Base-by-base conservation (phyloP, 2,797 vertebrate genomes). In the Heteromormyrus szaboi region DNA sequence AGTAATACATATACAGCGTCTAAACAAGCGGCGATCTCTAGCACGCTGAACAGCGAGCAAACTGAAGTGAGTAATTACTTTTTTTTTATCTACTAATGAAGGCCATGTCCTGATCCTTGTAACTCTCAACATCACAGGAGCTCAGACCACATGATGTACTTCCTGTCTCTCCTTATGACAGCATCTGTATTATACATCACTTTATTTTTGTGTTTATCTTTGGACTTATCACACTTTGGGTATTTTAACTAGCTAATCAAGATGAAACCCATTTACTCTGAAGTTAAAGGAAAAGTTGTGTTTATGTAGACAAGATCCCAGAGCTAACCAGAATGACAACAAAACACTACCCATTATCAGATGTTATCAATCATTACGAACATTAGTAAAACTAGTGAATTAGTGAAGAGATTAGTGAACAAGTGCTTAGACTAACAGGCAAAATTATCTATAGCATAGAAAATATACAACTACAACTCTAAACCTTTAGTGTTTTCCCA, bases 141-240 rank as follows among this genome's bases (percentile, higher is more conserved):
- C 25, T 17, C n/a, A 17, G 29, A 25, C 14, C 29, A 17, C 22
- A 54, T 51, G 25, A 85, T 51, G 22, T 25, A 37, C 48, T 79
- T 79, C 25, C 25, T 19, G 48, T 25, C 48, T 51, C 84, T 50
- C 51, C 84, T 53, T 50, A 48, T 11, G n/a, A 48, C 19, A 22
- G 7, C 14, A 6, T 17, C 22, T 53, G 51, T 50, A 56, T 33
- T 86, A 53, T 19, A 25, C 29, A 53, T 11, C 33, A 56, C 25
- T 33, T 50, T 53, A 29, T 53, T 86, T 86, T 86, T 56, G 2
- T n/a, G 22, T 85, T 85, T 51, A 85, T 46, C 12, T 25, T n/a
- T 85, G 48, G 81, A 85, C 50, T 51, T 85, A 51, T 48, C 65
- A 81, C 76, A 81, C 76, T 79, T 53, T 79, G 76, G 33, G 76